Evolutionary conservation across 2,113 vertebrate genomes (phyloP).

Genomic region (Ploceus nigricollis): DNA sequence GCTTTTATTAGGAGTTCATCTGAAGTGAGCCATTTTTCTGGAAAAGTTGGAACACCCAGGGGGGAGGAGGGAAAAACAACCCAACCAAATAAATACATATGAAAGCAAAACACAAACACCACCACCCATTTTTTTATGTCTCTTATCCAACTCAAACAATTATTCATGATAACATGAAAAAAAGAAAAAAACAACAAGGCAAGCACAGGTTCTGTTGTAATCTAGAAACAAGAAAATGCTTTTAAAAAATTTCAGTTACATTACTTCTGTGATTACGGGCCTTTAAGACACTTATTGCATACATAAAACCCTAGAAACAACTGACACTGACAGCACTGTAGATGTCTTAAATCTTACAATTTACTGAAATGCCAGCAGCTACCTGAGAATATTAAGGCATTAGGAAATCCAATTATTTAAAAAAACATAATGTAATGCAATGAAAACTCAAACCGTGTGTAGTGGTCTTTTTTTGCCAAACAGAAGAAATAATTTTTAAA

Average conservation of each 20-base stretch:
- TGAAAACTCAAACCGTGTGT: neutral
- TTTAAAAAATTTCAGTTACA: neutral
- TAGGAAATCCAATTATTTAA: neutral
- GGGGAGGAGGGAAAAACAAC: fast-evolving
- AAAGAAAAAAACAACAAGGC: neutral
- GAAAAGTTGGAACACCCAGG: neutral
- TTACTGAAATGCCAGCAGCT: neutral
- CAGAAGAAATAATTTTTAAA: neutral
- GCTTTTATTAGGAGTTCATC: neutral
- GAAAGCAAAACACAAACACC: neutral
- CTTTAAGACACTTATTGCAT: neutral
- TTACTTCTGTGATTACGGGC: neutral
- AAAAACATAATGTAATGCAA: neutral
- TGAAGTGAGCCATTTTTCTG: neutral
- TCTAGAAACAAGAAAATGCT: neutral
- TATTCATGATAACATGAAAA: neutral
- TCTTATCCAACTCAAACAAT: neutral
- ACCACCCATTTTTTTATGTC: fast-evolving
- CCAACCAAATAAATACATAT: neutral
- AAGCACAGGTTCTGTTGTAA: neutral
- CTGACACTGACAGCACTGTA: neutral
- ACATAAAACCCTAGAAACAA: neutral
- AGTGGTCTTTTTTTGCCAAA: neutral
- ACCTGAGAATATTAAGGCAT: neutral
- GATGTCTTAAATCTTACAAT: neutral